Conservation (phyloP, 2,113 vertebrate species). For the Rhineura floridana region DNA sequence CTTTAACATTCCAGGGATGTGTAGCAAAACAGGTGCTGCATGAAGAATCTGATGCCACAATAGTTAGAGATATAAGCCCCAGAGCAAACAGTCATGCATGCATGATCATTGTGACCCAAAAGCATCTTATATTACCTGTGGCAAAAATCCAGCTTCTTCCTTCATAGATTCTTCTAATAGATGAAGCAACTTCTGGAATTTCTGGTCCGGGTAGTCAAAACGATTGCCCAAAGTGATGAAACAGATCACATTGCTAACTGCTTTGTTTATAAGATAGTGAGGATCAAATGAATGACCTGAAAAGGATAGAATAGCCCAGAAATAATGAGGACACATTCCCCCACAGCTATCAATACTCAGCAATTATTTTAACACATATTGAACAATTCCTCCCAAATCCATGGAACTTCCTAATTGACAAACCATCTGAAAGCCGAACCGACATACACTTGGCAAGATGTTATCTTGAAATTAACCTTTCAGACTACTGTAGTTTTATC, state of each 20-base stretch:
- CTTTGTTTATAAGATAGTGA: conserved; percentile 40
- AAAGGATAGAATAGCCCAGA: not conserved
- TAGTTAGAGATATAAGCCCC: not conserved
- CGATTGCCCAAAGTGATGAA: conserved; percentile 57
- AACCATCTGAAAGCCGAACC: not conserved
- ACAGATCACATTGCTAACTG: conserved; percentile 70
- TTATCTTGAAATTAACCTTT: too few relatives aligned
- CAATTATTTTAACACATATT: not conserved
- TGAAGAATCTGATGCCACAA: conserved; percentile 66
- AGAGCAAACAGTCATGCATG: not conserved
- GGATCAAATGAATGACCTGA: conserved; percentile 67
- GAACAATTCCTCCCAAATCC: not conserved
- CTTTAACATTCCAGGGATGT: conserved; percentile 57
- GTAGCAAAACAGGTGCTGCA: conserved; percentile 36
- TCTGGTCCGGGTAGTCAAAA: conserved; percentile 64
- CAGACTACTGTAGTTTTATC: too few relatives aligned
- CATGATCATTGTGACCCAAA: not conserved
- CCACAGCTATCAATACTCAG: not conserved
- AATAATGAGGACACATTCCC: not conserved
- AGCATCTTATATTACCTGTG: conserved; percentile 60
- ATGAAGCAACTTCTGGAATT: conserved; percentile 49
- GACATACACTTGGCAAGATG: too few relatives aligned
- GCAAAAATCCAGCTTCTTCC: conserved; percentile 24
- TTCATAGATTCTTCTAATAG: fast-evolving
- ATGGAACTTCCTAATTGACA: not conserved